These are phyloP conservation scores for Leptinotarsa tumamoca DNA, from an alignment of 2,888 invertebrate species.

Conservation along the genomic window DNA sequence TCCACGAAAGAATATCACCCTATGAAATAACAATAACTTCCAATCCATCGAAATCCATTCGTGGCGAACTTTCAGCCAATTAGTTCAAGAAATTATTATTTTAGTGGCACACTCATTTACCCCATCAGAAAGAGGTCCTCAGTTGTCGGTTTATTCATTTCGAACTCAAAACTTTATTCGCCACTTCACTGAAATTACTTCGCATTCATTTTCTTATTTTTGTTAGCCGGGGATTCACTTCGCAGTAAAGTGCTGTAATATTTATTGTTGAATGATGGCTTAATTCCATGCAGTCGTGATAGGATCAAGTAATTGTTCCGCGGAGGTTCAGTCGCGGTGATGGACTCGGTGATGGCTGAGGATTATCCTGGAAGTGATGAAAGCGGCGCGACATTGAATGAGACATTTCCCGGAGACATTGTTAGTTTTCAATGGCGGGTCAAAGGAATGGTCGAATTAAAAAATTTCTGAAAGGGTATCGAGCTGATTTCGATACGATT, in stretches of 20 bases:
- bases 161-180: conserved; percentile 17
- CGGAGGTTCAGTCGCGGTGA: conserved; percentile 30
- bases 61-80: neutral
- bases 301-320: conserved; percentile 37
- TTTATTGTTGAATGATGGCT: conserved; percentile 36
- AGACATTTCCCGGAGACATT: neutral
- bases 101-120: neutral
- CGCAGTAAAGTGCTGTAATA: conserved; percentile 11
- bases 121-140: neutral
- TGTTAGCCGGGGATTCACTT: conserved; percentile 3
- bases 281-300: conserved; percentile 35
- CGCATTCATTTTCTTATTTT: conserved; percentile 21
- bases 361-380: conserved; percentile 6
- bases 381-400: neutral
- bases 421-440: neutral
- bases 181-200: conserved; percentile 10
- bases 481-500: too few relatives aligned
- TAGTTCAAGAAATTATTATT: neutral
- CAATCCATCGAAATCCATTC: neutral
- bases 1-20: neutral
- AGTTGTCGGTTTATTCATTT: conserved; percentile 4
- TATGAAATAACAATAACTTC: neutral
- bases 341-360: conserved; percentile 26
- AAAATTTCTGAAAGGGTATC: too few relatives aligned
- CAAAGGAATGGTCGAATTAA: neutral